A percentile compares a stretch with the other conserved stretches of the same genome.
phyloP scores from a whole-genome alignment of 2,113 vertebrate genomes.

The Hydrochoerus hydrochaeris region DNA sequence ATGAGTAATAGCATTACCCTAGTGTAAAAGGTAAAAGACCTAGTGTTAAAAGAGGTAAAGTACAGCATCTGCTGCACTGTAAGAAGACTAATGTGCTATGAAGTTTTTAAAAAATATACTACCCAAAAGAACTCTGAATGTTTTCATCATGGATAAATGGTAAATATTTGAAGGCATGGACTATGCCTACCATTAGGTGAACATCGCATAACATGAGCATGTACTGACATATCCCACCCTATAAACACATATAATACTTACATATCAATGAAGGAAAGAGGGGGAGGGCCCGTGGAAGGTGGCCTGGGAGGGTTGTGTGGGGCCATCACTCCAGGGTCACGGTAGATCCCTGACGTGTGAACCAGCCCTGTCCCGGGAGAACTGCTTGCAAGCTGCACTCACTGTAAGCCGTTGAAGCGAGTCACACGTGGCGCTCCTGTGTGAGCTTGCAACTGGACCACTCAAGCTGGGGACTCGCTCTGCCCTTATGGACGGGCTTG shows the following conservation, averaged over 20 bases:
- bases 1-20: neutral
- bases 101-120: neutral
- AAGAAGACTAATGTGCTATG: too few relatives aligned
- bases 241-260: neutral
- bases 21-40: neutral
- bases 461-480: neutral
- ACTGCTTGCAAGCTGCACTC: neutral
- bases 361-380: neutral
- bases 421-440: too few relatives aligned
- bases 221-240: neutral
- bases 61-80: neutral
- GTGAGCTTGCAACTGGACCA: too few relatives aligned
- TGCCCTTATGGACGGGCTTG: neutral
- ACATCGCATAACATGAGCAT: too few relatives aligned
- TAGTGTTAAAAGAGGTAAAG: neutral
- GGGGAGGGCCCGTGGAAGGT: neutral
- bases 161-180: neutral
- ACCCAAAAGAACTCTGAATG: neutral
- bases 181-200: too few relatives aligned
- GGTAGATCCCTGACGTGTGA: neutral
- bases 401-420: neutral
- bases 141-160: neutral
- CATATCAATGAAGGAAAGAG: neutral
- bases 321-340: too few relatives aligned
- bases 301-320: accelerated